Percentiles rank a stretch among this genome's conserved stretches.
Conservation (phyloP, 2,113 vertebrate species). For the Galeopterus variegatus region DNA sequence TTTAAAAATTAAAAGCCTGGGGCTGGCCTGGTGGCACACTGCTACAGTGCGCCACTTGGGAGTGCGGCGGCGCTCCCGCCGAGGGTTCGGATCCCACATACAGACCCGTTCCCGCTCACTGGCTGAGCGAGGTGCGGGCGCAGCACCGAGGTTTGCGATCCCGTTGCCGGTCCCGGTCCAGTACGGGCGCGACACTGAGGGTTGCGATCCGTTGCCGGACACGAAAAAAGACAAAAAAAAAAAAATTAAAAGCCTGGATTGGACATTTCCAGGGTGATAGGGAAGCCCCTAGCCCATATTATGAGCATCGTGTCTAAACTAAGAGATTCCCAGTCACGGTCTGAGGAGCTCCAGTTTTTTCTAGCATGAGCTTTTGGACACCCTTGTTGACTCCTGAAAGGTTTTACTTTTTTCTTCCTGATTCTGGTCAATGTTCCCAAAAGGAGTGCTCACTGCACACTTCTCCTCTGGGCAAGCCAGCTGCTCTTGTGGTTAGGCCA, state of each 20-base stretch:
- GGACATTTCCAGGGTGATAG: neutral
- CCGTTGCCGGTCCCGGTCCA: too few species aligned
- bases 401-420: neutral
- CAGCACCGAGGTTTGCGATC: too few species aligned
- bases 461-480: neutral
- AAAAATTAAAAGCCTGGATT: slow-evolving; percentile 1
- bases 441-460: neutral
- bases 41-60: too few species aligned
- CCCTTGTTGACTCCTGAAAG: neutral
- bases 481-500: too few species aligned
- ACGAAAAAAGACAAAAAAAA: too few species aligned
- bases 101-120: too few species aligned
- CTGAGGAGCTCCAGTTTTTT: neutral
- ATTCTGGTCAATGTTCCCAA: neutral
- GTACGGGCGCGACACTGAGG: too few species aligned
- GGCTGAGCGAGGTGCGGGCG: too few species aligned
- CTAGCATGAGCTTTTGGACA: neutral
- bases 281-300: neutral
- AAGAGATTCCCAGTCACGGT: neutral
- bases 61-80: too few species aligned
- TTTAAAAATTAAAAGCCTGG: neutral
- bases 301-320: neutral
- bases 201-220: too few species aligned
- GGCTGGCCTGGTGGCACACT: too few species aligned
- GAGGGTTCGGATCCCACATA: too few species aligned